Percentiles rank a stretch among this genome's conserved stretches.
Conservation (phyloP, 2,113 vertebrate species). For the Equus quagga region DNA sequence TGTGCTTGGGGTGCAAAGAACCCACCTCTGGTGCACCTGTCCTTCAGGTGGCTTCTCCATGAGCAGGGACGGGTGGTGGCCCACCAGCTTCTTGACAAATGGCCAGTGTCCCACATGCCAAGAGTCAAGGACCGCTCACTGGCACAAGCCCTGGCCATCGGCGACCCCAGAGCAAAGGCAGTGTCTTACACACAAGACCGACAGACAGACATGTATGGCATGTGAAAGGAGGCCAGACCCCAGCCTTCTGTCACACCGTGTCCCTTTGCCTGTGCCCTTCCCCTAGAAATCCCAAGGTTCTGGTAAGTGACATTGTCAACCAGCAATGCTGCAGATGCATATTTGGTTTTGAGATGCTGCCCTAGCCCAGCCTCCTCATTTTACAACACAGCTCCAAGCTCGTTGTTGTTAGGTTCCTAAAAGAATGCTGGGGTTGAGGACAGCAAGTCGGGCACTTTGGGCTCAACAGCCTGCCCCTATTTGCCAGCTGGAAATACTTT, state of each 20-base stretch:
- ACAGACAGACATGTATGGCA: background rate
- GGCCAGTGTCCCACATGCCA: background rate
- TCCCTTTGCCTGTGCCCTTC: background rate
- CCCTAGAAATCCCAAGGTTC: background rate
- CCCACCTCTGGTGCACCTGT: background rate
- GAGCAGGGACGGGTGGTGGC: background rate
- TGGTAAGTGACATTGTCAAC: rapidly evolving
- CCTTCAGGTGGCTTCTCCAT: background rate
- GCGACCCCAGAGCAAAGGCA: background rate
- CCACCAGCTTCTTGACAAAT: background rate
- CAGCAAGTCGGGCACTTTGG: background rate
- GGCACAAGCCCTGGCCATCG: background rate
- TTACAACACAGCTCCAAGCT: background rate
- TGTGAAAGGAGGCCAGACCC: background rate
- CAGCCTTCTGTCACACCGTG: rapidly evolving
- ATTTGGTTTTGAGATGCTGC: background rate
- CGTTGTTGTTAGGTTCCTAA: no score
- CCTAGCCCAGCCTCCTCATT: background rate
- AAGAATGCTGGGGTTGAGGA: background rate
- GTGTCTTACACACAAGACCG: background rate
- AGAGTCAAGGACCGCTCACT: background rate
- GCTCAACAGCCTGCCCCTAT: background rate
- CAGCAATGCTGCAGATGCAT: background rate
- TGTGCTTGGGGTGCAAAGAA: background rate
- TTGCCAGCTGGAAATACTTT: background rate